These are phyloP conservation scores for Melitaea cinxia DNA, from an alignment of 1,140 invertebrate genomes.

Conservation along the genomic window DNA sequence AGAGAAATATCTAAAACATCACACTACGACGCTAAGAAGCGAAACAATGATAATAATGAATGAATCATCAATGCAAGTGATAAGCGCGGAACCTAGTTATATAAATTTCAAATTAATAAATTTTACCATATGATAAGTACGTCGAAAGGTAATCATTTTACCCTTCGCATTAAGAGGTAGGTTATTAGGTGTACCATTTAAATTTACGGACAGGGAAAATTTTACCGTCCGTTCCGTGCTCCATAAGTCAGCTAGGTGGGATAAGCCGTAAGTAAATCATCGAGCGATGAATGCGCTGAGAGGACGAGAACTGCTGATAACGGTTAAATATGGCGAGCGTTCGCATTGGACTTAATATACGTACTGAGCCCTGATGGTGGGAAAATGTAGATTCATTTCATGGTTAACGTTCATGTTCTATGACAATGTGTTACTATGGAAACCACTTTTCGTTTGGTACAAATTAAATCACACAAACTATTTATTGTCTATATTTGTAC, in stretches of 20 bases:
- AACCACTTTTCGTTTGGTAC: background rate
- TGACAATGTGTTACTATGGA: conserved; percentile 5
- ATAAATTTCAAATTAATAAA: background rate
- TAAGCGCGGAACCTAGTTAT: too few species aligned
- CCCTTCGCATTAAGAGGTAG: background rate
- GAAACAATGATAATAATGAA: too few species aligned
- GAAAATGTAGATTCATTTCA: conserved; percentile 24
- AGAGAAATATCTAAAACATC: too few species aligned
- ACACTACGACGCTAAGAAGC: too few species aligned
- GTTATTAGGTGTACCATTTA: conserved; percentile 1
- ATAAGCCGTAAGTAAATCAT: conserved; percentile 76
- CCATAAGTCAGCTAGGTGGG: conserved; percentile 66
- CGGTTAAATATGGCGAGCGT: conserved; percentile 70
- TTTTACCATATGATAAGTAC: background rate
- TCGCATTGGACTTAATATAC: conserved; percentile 66
- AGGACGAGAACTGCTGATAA: conserved; percentile 62
- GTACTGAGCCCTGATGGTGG: conserved; percentile 15
- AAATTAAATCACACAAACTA: background rate
- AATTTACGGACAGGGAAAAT: conserved; percentile 19
- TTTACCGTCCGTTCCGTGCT: conserved; percentile 34
- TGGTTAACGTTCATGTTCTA: background rate
- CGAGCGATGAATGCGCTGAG: conserved; percentile 60
- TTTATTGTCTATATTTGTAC: too few species aligned
- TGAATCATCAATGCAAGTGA: too few species aligned
- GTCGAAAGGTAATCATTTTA: background rate